phyloP scores from a whole-genome alignment of 2,888 invertebrate genomes.

The Tetrapedia diversipes region DNA sequence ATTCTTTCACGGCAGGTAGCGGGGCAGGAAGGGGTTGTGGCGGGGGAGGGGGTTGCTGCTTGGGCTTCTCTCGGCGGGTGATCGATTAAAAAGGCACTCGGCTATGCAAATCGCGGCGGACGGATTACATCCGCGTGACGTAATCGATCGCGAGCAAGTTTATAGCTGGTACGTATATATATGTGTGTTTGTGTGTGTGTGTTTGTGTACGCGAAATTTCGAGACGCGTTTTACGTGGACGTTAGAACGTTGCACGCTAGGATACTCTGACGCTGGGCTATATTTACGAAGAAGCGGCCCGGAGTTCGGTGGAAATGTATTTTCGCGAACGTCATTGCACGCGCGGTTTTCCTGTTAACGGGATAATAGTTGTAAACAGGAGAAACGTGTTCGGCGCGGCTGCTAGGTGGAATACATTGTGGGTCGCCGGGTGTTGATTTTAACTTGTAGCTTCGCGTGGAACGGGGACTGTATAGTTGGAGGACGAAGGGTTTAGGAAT shows the following conservation, averaged over 20 bases:
- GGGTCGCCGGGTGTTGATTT: too few species aligned
- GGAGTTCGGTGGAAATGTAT: not conserved
- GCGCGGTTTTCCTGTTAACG: too few species aligned
- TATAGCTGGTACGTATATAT: too few species aligned
- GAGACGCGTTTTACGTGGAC: slow-evolving; percentile 15
- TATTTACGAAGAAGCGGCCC: not conserved
- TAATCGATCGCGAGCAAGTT: not conserved
- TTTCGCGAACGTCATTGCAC: not conserved
- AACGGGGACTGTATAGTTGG: too few species aligned
- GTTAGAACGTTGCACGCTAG: not conserved
- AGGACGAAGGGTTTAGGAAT: too few species aligned
- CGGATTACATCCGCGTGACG: slow-evolving; percentile 35
- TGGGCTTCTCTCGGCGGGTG: not conserved
- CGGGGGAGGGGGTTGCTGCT: too few species aligned
- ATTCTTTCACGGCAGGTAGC: slow-evolving; percentile 12
- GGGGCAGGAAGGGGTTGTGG: not conserved
- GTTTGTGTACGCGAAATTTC: slow-evolving; percentile 1
- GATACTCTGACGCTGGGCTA: slow-evolving; percentile 15
- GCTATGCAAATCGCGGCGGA: slow-evolving; percentile 30
- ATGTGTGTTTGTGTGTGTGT: too few species aligned
- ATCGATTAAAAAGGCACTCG: slow-evolving; percentile 42
- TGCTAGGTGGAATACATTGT: too few species aligned
- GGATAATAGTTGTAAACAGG: too few species aligned
- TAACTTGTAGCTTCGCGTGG: too few species aligned
- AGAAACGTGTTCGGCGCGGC: too few species aligned